Conservation (phyloP, 2,113 vertebrate species). For the Cyprinus carpio region DNA sequence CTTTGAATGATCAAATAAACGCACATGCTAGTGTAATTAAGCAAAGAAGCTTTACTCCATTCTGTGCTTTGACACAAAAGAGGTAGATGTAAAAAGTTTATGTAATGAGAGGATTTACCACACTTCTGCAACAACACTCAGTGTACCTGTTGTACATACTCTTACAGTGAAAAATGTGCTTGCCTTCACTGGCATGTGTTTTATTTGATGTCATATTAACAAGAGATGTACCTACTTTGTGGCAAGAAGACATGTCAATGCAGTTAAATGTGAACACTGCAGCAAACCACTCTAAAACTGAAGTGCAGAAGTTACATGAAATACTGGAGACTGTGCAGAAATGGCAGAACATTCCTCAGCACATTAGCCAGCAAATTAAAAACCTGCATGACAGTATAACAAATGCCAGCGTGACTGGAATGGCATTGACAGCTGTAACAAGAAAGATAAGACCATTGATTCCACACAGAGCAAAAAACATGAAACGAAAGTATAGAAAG, state of each 20-base stretch:
- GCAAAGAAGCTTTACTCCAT: not conserved
- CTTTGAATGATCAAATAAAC: too few species aligned
- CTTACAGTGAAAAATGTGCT: not conserved
- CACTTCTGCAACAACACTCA: not conserved
- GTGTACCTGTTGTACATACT: not conserved
- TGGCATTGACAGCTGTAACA: not conserved
- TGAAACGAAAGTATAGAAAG: not conserved
- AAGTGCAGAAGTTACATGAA: not conserved
- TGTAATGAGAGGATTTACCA: slow-evolving; percentile 1
- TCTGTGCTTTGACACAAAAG: slow-evolving; percentile 6
- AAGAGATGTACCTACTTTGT: too few species aligned
- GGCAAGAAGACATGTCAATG: not conserved
- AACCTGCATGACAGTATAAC: not conserved
- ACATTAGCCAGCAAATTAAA: not conserved
- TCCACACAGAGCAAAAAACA: not conserved
- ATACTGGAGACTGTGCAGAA: slow-evolving; percentile 9
- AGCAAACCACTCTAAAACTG: not conserved
- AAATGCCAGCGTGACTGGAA: not conserved
- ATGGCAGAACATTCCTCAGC: not conserved
- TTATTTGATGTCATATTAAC: too few species aligned
- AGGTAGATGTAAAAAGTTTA: slow-evolving; percentile 10
- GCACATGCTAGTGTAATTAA: too few species aligned
- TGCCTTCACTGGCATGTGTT: not conserved
- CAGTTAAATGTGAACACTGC: not conserved
- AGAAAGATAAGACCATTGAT: slow-evolving; percentile 3